Evolutionary conservation across 1,140 invertebrate species (phyloP).

Genomic region (Cotesia glomerata): DNA sequence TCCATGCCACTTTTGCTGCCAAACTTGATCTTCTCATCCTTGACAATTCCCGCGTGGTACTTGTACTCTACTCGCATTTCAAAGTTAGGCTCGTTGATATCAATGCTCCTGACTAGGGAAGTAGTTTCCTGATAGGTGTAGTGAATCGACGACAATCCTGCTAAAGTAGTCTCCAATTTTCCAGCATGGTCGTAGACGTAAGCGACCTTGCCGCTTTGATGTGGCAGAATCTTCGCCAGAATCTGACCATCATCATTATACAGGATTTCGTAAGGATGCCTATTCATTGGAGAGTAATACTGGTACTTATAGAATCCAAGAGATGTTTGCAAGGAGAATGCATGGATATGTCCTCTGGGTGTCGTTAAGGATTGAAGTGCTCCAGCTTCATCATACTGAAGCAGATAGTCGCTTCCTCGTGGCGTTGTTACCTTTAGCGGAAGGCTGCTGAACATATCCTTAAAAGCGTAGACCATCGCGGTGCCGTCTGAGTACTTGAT

Average conservation of each 20-base stretch:
- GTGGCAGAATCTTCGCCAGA: slow-evolving; percentile 86
- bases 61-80: slow-evolving; percentile 88
- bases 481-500: slow-evolving; percentile 88
- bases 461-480: slow-evolving; percentile 85
- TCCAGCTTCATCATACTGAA: slow-evolving; percentile 91
- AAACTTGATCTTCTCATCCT: slow-evolving; percentile 86
- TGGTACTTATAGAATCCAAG: slow-evolving; percentile 92
- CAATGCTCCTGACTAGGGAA: slow-evolving; percentile 82
- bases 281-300: slow-evolving; percentile 87
- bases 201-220: slow-evolving; percentile 86
- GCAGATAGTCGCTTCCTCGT: slow-evolving; percentile 87
- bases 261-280: slow-evolving; percentile 87
- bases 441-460: slow-evolving; percentile 85
- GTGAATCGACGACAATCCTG: slow-evolving; percentile 85
- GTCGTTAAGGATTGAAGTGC: slow-evolving; percentile 90
- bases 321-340: slow-evolving; percentile 89
- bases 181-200: slow-evolving; percentile 87
- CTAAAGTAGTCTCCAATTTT: slow-evolving; percentile 83
- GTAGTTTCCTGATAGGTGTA: slow-evolving; percentile 87
- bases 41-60: slow-evolving; percentile 87
- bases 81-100: slow-evolving; percentile 84
- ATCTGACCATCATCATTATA: slow-evolving; percentile 91
- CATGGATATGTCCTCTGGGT: slow-evolving; percentile 89
- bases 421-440: slow-evolving; percentile 92
- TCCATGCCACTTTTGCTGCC: slow-evolving; percentile 82